phyloP scores from a whole-genome alignment of 2,888 invertebrate species.

The Rhingia campestris region DNA sequence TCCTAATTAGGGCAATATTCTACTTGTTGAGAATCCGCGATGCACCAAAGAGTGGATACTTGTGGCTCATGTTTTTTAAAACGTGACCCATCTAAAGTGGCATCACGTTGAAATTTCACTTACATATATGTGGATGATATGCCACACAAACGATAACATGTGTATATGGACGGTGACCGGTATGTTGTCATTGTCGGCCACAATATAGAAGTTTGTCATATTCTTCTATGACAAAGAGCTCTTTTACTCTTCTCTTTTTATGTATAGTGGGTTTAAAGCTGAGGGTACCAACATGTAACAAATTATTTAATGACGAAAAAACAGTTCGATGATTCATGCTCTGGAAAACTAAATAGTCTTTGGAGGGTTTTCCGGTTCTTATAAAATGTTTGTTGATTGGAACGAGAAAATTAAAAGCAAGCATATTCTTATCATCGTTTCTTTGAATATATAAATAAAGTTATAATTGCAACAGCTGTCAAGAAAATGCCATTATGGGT shows the following conservation, averaged over 20 bases:
- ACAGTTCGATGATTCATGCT: no score
- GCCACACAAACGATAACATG: background rate
- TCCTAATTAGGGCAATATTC: constrained; percentile 34
- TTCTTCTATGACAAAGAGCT: constrained; percentile 7
- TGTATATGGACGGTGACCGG: constrained; percentile 1
- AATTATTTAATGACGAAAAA: no score
- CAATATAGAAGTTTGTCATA: background rate
- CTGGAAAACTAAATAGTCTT: no score
- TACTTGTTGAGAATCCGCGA: constrained; percentile 13
- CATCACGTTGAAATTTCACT: constrained; percentile 38
- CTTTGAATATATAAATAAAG: background rate
- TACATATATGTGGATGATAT: constrained; percentile 20
- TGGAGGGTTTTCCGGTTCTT: no score
- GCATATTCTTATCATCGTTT: background rate
- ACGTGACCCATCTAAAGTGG: constrained; percentile 44
- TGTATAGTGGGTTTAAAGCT: background rate
- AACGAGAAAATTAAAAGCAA: no score
- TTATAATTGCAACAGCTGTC: background rate
- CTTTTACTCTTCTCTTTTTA: background rate
- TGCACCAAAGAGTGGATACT: constrained; percentile 10
- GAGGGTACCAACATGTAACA: no score
- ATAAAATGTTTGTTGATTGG: no score
- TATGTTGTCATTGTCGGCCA: constrained; percentile 2
- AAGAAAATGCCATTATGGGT: background rate
- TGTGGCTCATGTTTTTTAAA: constrained; percentile 27